Percentiles rank a stretch among this genome's conserved stretches.
These are phyloP conservation scores for Harpagoxenus sublaevis DNA, from an alignment of 2,888 invertebrate genomes.

Conservation along the genomic window DNA sequence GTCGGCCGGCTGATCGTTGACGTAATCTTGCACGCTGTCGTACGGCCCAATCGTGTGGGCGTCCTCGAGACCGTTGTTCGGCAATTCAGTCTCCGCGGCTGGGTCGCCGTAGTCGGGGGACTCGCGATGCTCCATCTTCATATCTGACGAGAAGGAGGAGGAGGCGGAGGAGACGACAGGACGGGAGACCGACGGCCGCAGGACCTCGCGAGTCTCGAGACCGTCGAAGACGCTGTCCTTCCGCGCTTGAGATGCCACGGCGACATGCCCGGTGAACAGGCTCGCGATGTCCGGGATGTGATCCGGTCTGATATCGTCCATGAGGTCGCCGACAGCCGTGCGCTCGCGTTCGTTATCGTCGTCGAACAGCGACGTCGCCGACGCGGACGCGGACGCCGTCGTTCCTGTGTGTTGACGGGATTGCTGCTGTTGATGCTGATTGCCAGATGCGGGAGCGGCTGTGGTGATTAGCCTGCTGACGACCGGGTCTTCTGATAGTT, in stretches of 20 bases:
- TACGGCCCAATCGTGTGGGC: conserved; percentile 89
- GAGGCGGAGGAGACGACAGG: conserved; percentile 75
- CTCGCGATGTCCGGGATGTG: conserved; percentile 89
- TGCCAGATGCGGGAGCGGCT: conserved; percentile 73
- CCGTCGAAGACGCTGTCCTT: conserved; percentile 82
- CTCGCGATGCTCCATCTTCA: conserved; percentile 77
- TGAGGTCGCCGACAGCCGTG: conserved; percentile 86
- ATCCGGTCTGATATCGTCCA: conserved; percentile 86
- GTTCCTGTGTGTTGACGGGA: conserved; percentile 73
- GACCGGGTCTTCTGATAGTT: conserved; percentile 78
- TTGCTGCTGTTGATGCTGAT: conserved; percentile 86
- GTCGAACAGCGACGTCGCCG: conserved; percentile 87
- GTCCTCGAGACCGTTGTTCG: conserved; percentile 80
- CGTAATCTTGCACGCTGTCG: conserved; percentile 87
- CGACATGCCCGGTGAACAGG: conserved; percentile 88
- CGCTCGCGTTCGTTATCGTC: conserved; percentile 77
- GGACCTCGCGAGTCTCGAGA: conserved; percentile 82
- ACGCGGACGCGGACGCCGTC: conserved; percentile 86
- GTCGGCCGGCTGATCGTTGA: conserved; percentile 86
- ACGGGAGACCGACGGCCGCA: conserved; percentile 69
- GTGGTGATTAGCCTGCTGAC: conserved; percentile 79
- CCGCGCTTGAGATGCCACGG: conserved; percentile 74
- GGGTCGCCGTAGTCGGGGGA: conserved; percentile 71
- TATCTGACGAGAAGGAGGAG: conserved; percentile 66
- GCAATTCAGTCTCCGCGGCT: conserved; percentile 74